phyloP scores from a whole-genome alignment of 30 jellyfish, hydroid and myxozoan species.

The Cassiopea xamachana region DNA sequence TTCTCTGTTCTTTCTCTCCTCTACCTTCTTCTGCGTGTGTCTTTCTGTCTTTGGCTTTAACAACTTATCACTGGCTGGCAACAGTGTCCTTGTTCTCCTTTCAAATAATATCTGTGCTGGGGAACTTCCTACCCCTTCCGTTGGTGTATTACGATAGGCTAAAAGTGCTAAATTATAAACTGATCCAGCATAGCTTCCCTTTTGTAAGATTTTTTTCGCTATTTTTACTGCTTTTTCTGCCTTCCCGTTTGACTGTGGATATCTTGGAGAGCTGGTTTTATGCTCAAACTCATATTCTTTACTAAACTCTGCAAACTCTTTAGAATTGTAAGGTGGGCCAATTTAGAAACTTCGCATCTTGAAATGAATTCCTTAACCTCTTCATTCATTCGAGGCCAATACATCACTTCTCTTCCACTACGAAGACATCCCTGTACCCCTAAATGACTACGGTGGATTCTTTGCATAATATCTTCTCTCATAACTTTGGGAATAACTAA shows the following conservation, averaged over 20 bases:
- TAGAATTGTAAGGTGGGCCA: slow-evolving; percentile 52
- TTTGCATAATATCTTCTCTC: too few species aligned
- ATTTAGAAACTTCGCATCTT: too few species aligned
- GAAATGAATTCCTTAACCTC: too few species aligned
- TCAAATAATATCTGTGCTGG: slow-evolving; percentile 58
- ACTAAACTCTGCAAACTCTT: slow-evolving; percentile 26
- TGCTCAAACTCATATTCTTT: slow-evolving; percentile 48
- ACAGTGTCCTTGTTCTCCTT: slow-evolving; percentile 53
- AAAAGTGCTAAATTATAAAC: slow-evolving; percentile 32
- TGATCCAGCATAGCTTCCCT: slow-evolving; percentile 16
- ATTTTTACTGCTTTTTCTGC: slow-evolving; percentile 41
- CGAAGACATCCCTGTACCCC: too few species aligned
- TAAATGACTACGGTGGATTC: too few species aligned
- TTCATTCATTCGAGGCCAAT: too few species aligned
- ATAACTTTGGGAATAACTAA: too few species aligned
- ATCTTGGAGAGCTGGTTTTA: slow-evolving; percentile 17
- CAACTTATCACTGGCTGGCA: slow-evolving; percentile 47
- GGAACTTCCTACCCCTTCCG: slow-evolving; percentile 34
- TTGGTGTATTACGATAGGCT: slow-evolving; percentile 44
- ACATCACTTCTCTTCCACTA: slow-evolving; percentile 31
- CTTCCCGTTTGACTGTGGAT: slow-evolving; percentile 58
- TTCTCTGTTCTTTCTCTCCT: slow-evolving; percentile 14
- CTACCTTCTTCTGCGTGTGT: slow-evolving; percentile 21
- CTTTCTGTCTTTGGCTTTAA: slow-evolving; percentile 29
- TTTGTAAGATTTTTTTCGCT: slow-evolving; percentile 17